A percentile compares a stretch with the other conserved stretches of the same genome.
phyloP scores from a whole-genome alignment of 2,797 vertebrate genomes.

The Sebastes hubbsi region DNA sequence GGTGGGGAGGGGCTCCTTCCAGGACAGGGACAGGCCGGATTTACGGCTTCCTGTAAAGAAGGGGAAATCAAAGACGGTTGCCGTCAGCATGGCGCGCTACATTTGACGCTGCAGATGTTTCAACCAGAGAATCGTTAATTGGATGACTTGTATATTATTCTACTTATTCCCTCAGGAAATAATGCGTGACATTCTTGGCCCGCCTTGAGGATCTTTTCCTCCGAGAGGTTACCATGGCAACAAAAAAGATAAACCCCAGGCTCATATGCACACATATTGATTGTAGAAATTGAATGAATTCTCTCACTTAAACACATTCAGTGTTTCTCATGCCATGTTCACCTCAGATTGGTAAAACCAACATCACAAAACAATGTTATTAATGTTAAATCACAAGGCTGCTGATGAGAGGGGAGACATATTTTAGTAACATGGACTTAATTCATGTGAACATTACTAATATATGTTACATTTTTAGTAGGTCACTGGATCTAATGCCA shows the following conservation, averaged over 20 bases:
- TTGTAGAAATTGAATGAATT: constrained; percentile 16
- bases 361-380: background rate
- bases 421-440: background rate
- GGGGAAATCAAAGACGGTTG: background rate
- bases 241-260: background rate
- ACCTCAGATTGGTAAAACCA: background rate
- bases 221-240: constrained; percentile 45
- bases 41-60: constrained; percentile 81
- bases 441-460: background rate
- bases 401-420: background rate
- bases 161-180: background rate
- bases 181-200: background rate
- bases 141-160: background rate
- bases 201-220: background rate
- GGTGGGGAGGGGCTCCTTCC: constrained; percentile 88
- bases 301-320: constrained; percentile 10
- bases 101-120: background rate
- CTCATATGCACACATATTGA: background rate
- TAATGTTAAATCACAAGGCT: background rate
- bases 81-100: rapidly evolving
- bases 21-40: constrained; percentile 82
- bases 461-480: background rate
- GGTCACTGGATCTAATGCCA: background rate
- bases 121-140: background rate
- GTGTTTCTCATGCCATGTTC: constrained; percentile 22